Conservation (phyloP, 35 echinoderm and acorn worm species). For the Lytechinus variegatus region DNA sequence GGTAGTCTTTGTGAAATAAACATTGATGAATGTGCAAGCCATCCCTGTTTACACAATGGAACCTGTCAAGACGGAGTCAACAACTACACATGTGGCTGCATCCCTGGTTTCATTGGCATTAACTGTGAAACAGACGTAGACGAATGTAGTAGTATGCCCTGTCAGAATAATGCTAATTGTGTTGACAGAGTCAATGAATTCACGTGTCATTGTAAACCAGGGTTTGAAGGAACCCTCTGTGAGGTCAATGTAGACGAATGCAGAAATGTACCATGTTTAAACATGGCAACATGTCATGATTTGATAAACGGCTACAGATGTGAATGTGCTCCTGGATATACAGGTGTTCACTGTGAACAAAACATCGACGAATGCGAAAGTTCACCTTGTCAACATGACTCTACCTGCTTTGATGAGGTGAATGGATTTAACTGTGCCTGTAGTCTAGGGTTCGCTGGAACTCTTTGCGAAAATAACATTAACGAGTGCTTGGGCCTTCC, state of each 20-base stretch:
- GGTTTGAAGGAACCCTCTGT: constrained; percentile 62
- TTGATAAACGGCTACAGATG: constrained; percentile 60
- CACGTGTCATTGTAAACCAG: constrained; percentile 58
- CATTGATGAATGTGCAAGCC: constrained; percentile 68
- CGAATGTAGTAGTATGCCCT: constrained; percentile 72
- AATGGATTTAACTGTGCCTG: constrained; percentile 64
- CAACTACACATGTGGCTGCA: constrained; percentile 49
- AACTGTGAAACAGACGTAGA: constrained; percentile 69
- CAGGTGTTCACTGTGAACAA: constrained; percentile 52
- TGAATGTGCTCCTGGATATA: constrained; percentile 48
- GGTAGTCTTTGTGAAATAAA: constrained; percentile 55
- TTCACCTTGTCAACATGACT: constrained; percentile 67
- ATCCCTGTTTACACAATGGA: constrained; percentile 57
- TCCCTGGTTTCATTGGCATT: constrained; percentile 55
- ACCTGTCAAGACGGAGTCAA: constrained; percentile 45
- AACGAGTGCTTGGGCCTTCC: constrained; percentile 70
- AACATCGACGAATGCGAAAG: constrained; percentile 69
- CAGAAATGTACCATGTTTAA: constrained; percentile 57
- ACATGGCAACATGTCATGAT: constrained; percentile 60
- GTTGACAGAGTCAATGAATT: constrained; percentile 55
- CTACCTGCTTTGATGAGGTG: constrained; percentile 57
- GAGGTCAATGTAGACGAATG: constrained; percentile 66
- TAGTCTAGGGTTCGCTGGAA: constrained; percentile 46
- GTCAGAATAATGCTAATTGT: constrained; percentile 65
- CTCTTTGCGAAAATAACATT: constrained; percentile 56